Evolutionary conservation across 2,888 invertebrate genomes (phyloP).

Genomic region (Apoderus coryli): DNA sequence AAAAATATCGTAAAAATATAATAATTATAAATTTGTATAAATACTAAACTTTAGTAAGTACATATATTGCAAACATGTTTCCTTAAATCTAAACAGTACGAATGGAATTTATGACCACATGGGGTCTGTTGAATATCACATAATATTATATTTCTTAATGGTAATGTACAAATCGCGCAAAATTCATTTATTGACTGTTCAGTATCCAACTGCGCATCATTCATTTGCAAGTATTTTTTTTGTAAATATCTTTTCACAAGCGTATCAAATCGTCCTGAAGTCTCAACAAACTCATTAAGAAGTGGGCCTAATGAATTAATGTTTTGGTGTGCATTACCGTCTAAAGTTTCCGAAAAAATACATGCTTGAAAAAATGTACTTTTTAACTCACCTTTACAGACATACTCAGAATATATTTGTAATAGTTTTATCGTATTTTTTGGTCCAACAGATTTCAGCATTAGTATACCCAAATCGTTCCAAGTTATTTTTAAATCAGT

Average conservation of each 20-base stretch:
- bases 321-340: conserved; percentile 8
- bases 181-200: too few relatives aligned
- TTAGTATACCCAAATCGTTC: conserved; percentile 42
- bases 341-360: conserved; percentile 27
- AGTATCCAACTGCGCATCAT: conserved; percentile 9
- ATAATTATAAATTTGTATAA: too few relatives aligned
- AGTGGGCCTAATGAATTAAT: too few relatives aligned
- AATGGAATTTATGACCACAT: conserved; percentile 28
- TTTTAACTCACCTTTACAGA: conserved; percentile 43
- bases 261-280: too few relatives aligned
- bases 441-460: conserved; percentile 47
- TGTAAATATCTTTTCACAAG: conserved; percentile 23
- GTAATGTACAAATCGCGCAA: conserved; percentile 23
- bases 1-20: too few relatives aligned
- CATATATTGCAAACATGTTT: conserved; percentile 23
- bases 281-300: too few relatives aligned
- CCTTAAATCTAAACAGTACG: conserved; percentile 24
- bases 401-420: conserved; percentile 37
- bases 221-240: conserved; percentile 19
- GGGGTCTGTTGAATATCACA: conserved; percentile 7
- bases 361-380: conserved; percentile 45
- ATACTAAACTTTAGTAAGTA: too few relatives aligned
- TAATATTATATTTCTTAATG: conserved; percentile 21
- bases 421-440: conserved; percentile 41
- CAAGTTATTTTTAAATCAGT: conserved; percentile 40